Conservation (phyloP, 2,888 invertebrate genomes). For the Micoletzkya japonica region DNA sequence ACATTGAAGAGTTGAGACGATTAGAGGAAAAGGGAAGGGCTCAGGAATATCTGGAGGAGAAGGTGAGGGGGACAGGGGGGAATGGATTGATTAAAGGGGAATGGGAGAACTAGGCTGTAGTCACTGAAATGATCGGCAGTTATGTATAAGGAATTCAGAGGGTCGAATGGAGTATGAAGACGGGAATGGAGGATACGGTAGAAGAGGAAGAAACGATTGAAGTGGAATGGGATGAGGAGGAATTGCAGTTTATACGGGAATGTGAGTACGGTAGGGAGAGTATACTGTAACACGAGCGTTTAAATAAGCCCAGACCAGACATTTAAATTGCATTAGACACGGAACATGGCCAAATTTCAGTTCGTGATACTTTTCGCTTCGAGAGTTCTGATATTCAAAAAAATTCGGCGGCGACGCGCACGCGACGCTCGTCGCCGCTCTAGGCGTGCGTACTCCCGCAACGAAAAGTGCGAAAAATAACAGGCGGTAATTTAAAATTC, state of each 20-base stretch:
- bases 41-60: not conserved
- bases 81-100: not conserved
- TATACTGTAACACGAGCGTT: too few relatives aligned
- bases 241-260: not conserved
- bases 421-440: too few relatives aligned
- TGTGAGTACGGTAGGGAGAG: too few relatives aligned
- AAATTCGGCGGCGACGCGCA: too few relatives aligned
- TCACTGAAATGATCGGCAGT: not conserved
- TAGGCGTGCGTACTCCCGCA: too few relatives aligned
- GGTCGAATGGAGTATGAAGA: conserved; percentile 5
- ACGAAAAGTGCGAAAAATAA: too few relatives aligned
- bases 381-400: too few relatives aligned
- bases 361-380: too few relatives aligned
- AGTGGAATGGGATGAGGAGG: conserved; percentile 18
- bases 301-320: too few relatives aligned
- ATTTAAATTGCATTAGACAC: too few relatives aligned
- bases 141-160: not conserved
- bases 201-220: conserved; percentile 3
- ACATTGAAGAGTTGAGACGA: conserved; percentile 3
- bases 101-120: not conserved
- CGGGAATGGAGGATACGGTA: conserved; percentile 21
- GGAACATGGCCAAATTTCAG: too few relatives aligned
- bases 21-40: conserved; percentile 1
- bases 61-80: not conserved
- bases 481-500: too few relatives aligned